Conservation (phyloP, 1,140 invertebrate species). For the Aethina tumida region DNA sequence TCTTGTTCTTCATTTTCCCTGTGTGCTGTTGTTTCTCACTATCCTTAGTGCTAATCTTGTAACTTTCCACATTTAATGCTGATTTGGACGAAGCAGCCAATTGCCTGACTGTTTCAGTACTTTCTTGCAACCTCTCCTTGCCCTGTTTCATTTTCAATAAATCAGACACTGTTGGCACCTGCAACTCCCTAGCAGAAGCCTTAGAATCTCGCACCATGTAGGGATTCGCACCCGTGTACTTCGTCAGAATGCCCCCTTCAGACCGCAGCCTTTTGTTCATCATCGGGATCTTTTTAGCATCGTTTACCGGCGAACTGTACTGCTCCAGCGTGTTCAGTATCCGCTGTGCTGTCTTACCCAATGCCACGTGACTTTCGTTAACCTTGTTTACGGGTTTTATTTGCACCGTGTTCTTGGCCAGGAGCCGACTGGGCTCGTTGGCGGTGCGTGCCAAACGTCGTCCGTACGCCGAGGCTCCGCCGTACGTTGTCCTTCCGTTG, state of each 20-base stretch:
- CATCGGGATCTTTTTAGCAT: constrained; percentile 59
- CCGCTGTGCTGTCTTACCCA: constrained; percentile 50
- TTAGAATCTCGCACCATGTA: constrained; percentile 21
- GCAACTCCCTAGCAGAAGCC: constrained; percentile 39
- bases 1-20: constrained; percentile 39
- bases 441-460: constrained; percentile 31
- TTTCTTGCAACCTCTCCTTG: constrained; percentile 48
- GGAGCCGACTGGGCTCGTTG: constrained; percentile 11
- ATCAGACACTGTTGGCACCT: constrained; percentile 46
- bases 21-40: constrained; percentile 31
- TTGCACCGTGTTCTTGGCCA: constrained; percentile 29
- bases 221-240: constrained; percentile 27
- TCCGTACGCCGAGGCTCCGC: constrained; percentile 60
- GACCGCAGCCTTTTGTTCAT: constrained; percentile 18
- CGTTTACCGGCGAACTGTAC: constrained; percentile 60
- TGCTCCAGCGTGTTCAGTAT: constrained; percentile 63
- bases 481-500: constrained; percentile 66
- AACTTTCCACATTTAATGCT: constrained; percentile 29
- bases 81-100: constrained; percentile 45
- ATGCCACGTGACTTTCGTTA: constrained; percentile 15
- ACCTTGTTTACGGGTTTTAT: constrained; percentile 39
- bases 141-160: constrained; percentile 46
- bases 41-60: constrained; percentile 31
- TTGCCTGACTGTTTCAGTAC: constrained; percentile 50
- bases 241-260: constrained; percentile 16